Evolutionary conservation across 1,140 invertebrate species (phyloP).

Genomic region (Neotoxoptera formosana): DNA sequence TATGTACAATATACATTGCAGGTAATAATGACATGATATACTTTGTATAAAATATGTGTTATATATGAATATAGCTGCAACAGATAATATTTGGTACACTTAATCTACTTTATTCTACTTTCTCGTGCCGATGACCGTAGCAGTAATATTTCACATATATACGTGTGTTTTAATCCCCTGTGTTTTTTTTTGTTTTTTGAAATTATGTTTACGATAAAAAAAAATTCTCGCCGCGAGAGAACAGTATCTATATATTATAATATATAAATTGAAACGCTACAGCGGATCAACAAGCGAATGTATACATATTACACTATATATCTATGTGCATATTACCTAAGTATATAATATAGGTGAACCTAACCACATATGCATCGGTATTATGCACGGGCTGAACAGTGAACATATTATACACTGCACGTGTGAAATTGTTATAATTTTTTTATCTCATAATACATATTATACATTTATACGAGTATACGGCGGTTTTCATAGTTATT

Average conservation of each 20-base stretch:
- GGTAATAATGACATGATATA: neutral
- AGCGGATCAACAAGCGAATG: neutral
- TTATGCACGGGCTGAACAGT: too few relatives aligned
- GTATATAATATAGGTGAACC: too few relatives aligned
- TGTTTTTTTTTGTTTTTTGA: neutral
- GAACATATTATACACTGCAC: too few relatives aligned
- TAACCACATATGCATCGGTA: too few relatives aligned
- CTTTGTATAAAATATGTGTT: neutral
- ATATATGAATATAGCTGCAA: neutral
- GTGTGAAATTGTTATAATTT: neutral
- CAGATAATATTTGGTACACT: neutral
- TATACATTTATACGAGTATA: neutral
- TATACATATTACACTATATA: neutral
- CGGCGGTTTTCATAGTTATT: neutral
- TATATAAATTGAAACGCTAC: neutral
- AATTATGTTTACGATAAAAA: neutral
- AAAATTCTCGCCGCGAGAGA: neutral
- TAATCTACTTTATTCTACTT: constrained; percentile 3
- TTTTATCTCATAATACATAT: neutral
- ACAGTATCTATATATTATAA: neutral
- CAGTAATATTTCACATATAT: neutral
- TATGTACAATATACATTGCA: neutral
- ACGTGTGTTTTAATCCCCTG: neutral
- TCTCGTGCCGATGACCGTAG: neutral
- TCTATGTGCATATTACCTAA: too few relatives aligned